These are phyloP conservation scores for Zaprionus capensis DNA, from an alignment of 1,140 invertebrate species.

Conservation along the genomic window DNA sequence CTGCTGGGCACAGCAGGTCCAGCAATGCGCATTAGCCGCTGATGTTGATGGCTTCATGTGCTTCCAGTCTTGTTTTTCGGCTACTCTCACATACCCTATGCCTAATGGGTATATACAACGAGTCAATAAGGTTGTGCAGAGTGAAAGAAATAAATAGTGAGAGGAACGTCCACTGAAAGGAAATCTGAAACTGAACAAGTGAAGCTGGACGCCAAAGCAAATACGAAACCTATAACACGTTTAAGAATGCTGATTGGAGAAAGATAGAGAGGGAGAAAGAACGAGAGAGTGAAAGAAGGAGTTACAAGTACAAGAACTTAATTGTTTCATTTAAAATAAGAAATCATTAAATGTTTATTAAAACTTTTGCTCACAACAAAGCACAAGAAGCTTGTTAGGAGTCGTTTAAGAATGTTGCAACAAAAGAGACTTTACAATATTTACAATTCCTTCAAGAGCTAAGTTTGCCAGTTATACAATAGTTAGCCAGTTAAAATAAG, in stretches of 20 bases:
- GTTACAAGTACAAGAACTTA: too few relatives aligned
- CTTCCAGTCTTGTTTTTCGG: slow-evolving; percentile 70
- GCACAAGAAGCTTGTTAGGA: background rate
- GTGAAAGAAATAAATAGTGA: background rate
- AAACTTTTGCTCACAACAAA: too few relatives aligned
- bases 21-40: slow-evolving; percentile 68
- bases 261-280: background rate
- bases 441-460: background rate
- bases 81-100: slow-evolving; percentile 14
- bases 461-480: too few relatives aligned
- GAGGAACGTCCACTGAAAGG: too few relatives aligned
- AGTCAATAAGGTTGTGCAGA: too few relatives aligned
- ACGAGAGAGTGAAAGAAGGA: too few relatives aligned
- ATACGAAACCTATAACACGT: background rate
- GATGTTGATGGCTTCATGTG: slow-evolving; percentile 71
- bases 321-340: too few relatives aligned
- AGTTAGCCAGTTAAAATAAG: too few relatives aligned
- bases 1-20: slow-evolving; percentile 2
- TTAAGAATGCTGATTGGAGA: background rate
- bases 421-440: background rate
- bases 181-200: background rate
- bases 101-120: background rate
- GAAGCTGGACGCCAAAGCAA: too few relatives aligned
- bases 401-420: background rate
- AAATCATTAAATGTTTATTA: too few relatives aligned